phyloP scores from a whole-genome alignment of 2,113 vertebrate genomes.

The Ibidorhyncha struthersii region DNA sequence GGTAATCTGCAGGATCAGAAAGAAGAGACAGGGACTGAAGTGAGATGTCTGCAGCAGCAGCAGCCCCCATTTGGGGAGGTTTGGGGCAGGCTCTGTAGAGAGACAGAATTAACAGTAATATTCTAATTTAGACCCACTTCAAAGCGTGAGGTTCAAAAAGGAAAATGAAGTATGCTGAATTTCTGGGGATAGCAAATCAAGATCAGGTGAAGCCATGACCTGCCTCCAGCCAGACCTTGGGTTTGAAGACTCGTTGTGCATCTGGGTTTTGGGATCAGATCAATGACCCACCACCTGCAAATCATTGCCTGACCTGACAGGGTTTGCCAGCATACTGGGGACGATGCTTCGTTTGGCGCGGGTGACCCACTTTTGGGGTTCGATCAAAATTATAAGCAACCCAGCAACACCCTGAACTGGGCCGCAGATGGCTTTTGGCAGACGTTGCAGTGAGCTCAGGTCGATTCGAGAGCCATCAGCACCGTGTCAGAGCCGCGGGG shows the following conservation, averaged over 20 bases:
- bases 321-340: background rate
- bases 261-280: background rate
- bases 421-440: background rate
- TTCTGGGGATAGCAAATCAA: background rate
- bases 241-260: background rate
- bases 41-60: background rate
- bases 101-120: background rate
- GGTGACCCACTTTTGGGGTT: background rate
- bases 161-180: background rate
- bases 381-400: background rate
- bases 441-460: fast-evolving
- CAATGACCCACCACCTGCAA: fast-evolving
- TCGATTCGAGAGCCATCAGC: background rate
- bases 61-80: background rate
- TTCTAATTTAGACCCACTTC: background rate
- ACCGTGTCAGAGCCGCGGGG: fast-evolving
- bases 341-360: fast-evolving
- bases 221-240: background rate
- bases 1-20: background rate
- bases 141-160: background rate
- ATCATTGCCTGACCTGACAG: background rate
- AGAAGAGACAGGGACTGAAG: background rate
- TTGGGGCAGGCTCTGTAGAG: background rate
- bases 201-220: background rate
- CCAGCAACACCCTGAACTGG: background rate